A percentile compares a stretch with the other conserved stretches of the same genome.
phyloP scores from a whole-genome alignment of 2,797 vertebrate species.

The Streptopelia turtur region DNA sequence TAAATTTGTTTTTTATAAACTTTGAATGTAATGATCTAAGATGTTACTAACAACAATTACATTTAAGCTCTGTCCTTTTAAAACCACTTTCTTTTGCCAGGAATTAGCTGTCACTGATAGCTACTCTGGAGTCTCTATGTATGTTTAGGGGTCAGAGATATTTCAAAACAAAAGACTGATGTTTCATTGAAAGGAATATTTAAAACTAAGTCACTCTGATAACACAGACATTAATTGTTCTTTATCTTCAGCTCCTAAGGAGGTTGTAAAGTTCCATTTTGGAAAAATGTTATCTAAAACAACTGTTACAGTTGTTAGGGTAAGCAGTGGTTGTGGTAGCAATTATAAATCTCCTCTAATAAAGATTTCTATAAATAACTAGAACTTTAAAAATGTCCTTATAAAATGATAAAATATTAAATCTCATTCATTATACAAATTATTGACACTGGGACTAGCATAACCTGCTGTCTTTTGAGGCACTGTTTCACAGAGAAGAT shows the following conservation, averaged over 20 bases:
- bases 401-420: background rate
- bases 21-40: background rate
- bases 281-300: background rate
- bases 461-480: background rate
- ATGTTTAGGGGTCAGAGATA: background rate
- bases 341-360: background rate
- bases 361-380: background rate
- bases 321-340: background rate
- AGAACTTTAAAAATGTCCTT: background rate
- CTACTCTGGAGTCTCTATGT: background rate
- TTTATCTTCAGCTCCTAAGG: slow-evolving; percentile 10
- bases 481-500: background rate
- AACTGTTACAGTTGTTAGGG: background rate
- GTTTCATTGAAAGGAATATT: background rate
- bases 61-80: background rate
- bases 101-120: background rate
- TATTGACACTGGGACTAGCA: background rate
- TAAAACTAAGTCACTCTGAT: background rate
- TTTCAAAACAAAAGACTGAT: background rate
- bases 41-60: background rate
- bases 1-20: slow-evolving; percentile 5
- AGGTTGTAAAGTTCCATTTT: background rate
- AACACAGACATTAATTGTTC: slow-evolving; percentile 15
- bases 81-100: slow-evolving; percentile 13
- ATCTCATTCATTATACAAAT: background rate